phyloP scores from a whole-genome alignment of 2,888 invertebrate species.

The Agonopterix arenella region DNA sequence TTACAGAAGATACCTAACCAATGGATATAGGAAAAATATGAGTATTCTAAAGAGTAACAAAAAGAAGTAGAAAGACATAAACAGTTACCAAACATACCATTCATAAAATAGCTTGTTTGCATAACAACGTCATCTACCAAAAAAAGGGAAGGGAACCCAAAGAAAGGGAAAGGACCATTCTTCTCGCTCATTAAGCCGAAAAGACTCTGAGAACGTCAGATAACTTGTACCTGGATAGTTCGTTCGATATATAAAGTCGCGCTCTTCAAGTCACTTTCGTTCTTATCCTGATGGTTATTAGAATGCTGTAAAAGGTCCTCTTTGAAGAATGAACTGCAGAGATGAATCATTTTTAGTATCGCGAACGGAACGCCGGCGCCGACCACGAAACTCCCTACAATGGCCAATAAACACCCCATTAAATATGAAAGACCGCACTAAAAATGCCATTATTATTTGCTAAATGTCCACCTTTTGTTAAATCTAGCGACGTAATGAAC shows the following conservation, averaged over 20 bases:
- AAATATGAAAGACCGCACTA: slow-evolving; percentile 68
- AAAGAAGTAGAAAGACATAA: not conserved
- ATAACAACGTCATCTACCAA: not conserved
- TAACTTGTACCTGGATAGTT: slow-evolving; percentile 39
- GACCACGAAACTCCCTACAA: slow-evolving; percentile 49
- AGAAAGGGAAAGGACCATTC: slow-evolving; percentile 28
- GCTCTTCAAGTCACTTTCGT: too few relatives aligned
- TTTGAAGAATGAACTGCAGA: slow-evolving; percentile 7
- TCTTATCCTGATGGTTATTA: too few relatives aligned
- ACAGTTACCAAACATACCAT: not conserved
- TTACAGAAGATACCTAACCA: too few relatives aligned
- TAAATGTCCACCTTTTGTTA: slow-evolving; percentile 67
- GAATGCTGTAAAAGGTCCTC: too few relatives aligned
- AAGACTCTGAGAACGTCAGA: slow-evolving; percentile 50
- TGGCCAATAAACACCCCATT: slow-evolving; percentile 73
- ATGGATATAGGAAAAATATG: too few relatives aligned
- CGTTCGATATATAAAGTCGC: too few relatives aligned
- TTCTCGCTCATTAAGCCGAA: slow-evolving; percentile 54
- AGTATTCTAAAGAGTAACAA: not conserved
- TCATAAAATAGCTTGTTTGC: slow-evolving; percentile 4
- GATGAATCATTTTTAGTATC: slow-evolving; percentile 67
- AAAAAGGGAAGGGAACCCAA: too few relatives aligned
- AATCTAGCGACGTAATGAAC: slow-evolving; percentile 44
- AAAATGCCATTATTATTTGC: slow-evolving; percentile 66
- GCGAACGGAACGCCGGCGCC: slow-evolving; percentile 41